Percentiles rank a stretch among this genome's conserved stretches.
These are phyloP conservation scores for Lottia scabra DNA, from an alignment of 2,888 invertebrate species.

Conservation along the genomic window DNA sequence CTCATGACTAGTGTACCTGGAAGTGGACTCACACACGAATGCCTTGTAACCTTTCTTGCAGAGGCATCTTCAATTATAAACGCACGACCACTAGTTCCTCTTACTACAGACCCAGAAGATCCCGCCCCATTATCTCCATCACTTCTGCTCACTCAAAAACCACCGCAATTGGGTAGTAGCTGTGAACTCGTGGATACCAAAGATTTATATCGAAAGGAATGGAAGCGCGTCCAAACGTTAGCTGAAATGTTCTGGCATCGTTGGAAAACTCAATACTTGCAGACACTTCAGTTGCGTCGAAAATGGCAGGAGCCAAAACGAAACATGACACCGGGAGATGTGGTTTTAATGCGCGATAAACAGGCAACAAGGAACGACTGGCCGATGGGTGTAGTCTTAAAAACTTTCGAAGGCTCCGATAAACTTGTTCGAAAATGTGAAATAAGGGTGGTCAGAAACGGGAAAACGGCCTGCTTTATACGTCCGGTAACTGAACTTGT, in stretches of 20 bases:
- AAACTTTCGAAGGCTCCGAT: not conserved
- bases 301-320: not conserved
- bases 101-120: not conserved
- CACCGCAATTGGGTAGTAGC: not conserved
- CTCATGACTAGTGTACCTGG: constrained; percentile 16
- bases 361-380: not conserved
- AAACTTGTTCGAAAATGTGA: not conserved
- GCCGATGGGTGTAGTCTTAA: not conserved
- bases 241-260: not conserved
- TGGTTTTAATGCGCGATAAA: not conserved
- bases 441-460: not conserved
- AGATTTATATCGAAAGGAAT: not conserved
- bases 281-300: not conserved
- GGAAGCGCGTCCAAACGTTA: not conserved
- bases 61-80: constrained; percentile 31
- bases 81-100: constrained; percentile 19
- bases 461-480: not conserved
- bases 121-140: not conserved
- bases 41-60: constrained; percentile 29
- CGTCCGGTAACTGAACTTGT: not conserved
- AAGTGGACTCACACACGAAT: constrained; percentile 28
- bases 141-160: not conserved
- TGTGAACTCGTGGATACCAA: not conserved
- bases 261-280: not conserved
- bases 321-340: not conserved